These are phyloP conservation scores for Echinops telfairi DNA, from an alignment of 2,113 vertebrate species.

Conservation along the genomic window DNA sequence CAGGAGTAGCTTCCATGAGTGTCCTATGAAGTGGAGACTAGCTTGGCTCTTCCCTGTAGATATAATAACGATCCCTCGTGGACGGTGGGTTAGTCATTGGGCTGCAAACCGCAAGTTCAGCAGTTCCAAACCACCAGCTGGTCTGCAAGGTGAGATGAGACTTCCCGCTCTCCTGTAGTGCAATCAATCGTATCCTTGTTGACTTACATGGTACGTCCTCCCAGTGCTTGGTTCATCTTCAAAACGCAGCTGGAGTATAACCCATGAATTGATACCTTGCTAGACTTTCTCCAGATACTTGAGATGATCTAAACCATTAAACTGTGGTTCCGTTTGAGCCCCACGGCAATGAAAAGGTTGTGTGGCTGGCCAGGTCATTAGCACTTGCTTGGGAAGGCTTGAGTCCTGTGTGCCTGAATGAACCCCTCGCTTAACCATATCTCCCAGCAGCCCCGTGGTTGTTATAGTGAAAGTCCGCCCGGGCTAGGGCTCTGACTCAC, in stretches of 20 bases:
- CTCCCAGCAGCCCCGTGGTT: not conserved
- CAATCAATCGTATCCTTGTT: not conserved
- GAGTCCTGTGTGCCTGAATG: not conserved
- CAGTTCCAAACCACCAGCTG: no score
- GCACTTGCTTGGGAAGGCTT: not conserved
- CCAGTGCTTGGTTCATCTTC: not conserved
- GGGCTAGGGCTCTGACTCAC: not conserved
- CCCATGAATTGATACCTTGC: not conserved
- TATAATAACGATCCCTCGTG: no score
- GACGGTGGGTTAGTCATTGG: no score
- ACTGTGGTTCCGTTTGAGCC: not conserved
- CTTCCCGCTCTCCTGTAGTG: not conserved
- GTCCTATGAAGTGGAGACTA: not conserved
- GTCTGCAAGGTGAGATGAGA: no score
- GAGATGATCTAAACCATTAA: constrained; percentile 1
- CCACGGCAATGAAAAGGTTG: not conserved
- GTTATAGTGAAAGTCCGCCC: not conserved
- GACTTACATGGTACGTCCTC: not conserved
- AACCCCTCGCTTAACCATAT: not conserved
- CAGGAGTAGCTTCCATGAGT: not conserved
- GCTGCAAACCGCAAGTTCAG: no score
- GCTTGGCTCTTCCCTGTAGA: not conserved
- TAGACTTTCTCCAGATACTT: not conserved
- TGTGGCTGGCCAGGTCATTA: not conserved
- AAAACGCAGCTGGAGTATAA: constrained; percentile 1